A percentile compares a stretch with the other conserved stretches of the same genome.
These are phyloP conservation scores for Dascillus cervinus DNA, from an alignment of 2,888 invertebrate species.

Conservation along the genomic window DNA sequence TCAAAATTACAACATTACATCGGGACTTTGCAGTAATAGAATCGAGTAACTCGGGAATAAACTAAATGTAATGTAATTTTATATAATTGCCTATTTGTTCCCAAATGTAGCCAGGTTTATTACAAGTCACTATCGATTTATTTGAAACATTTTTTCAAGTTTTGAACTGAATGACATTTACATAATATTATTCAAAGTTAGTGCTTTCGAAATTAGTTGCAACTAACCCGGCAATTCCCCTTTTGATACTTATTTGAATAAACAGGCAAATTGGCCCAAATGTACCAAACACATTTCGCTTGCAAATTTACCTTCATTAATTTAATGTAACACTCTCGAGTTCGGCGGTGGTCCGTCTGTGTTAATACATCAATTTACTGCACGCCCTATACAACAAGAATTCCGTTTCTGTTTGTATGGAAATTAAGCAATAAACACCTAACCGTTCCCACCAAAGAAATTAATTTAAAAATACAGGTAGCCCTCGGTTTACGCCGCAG, in stretches of 20 bases:
- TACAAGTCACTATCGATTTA: too few relatives aligned
- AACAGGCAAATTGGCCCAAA: conserved; percentile 25
- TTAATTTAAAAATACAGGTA: conserved; percentile 23
- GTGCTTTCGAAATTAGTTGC: conserved; percentile 5
- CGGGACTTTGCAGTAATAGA: conserved; percentile 20
- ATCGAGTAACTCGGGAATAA: conserved; percentile 18
- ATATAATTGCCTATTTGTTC: conserved; percentile 17
- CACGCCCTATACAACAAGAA: conserved; percentile 7
- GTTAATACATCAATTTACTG: conserved; percentile 16
- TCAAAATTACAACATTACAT: conserved; percentile 23
- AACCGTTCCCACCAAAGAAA: conserved; percentile 16
- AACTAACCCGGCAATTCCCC: conserved; percentile 14
- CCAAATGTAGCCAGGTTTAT: conserved; percentile 15
- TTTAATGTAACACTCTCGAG: conserved; percentile 21
- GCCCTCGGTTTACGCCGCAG: conserved; percentile 12
- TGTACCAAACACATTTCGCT: conserved; percentile 20
- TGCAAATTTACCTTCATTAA: conserved; percentile 27
- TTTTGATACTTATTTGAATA: conserved; percentile 20
- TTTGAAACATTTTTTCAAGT: too few relatives aligned
- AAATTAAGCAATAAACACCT: too few relatives aligned
- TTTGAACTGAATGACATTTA: too few relatives aligned
- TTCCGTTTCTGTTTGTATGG: too few relatives aligned
- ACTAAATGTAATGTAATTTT: conserved; percentile 22
- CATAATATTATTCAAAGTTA: conserved; percentile 13
- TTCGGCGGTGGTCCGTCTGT: conserved; percentile 13